Evolutionary conservation across 2,888 invertebrate genomes (phyloP), one percentile per base, ranked within the genome.

Genomic region (Tipula confusa): DNA sequence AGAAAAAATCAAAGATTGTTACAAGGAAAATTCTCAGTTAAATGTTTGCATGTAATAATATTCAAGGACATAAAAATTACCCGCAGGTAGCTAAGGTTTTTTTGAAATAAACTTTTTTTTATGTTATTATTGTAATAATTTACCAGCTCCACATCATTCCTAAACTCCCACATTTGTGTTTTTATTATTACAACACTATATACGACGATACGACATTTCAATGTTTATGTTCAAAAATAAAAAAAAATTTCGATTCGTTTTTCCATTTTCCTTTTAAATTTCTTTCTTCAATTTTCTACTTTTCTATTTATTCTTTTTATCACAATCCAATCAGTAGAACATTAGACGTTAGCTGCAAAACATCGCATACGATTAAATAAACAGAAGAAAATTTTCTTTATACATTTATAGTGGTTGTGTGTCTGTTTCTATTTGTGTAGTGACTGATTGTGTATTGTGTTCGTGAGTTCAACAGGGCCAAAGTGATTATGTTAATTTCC

Each of bases 291-390:
- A 80, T 80, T 80, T 80, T 80, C 80, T 29, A 29, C n/a, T 80
- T 80, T 31, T 80, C 29, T 31, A n/a, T 80, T 80, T 29, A 80
- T 29, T 80, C 29, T 80, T 29, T 80, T 80, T 80, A 80, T 80
- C 31, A 29, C 29, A n/a, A 80, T 80, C 80, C 15, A 80, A 80
- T 80, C 80, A 80, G 80, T 80, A 29, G 31, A 80, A 80, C 31
- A 80, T 80, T 31, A 31, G 29, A 29, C 31, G 80, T 80, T 80
- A 31, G 29, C 31, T 80, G 31, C 15, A 80, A 80, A 80, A 80
- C 80, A 80, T 29, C 29, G 79, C 43, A 43, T 24, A 64, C 64
- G 64, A 24, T 64, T 64, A 64, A 7, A 7, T 24, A 24, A 64
- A 64, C 64, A 64, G 24, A 64, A 24, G 24, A 64, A 4, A 11